These are phyloP conservation scores for Ophion costatus DNA, from an alignment of 2,888 invertebrate species.

Conservation along the genomic window DNA sequence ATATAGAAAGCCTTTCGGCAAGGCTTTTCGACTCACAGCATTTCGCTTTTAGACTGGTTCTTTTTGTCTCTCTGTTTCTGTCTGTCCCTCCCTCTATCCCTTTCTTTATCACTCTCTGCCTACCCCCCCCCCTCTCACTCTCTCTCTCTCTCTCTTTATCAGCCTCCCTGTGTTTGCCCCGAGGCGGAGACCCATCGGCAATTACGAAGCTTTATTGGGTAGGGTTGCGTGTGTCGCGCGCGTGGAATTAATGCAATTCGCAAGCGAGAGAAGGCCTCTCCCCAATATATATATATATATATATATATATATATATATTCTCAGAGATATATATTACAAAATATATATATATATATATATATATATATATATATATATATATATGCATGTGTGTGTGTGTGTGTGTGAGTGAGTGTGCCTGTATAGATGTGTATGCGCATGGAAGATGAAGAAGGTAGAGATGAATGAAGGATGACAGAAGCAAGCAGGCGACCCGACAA, in stretches of 20 bases:
- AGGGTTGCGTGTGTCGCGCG: conserved; percentile 76
- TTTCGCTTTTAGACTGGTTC: conserved; percentile 16
- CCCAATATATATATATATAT: neutral
- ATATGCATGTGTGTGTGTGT: neutral
- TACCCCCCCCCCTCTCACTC: conserved; percentile 45
- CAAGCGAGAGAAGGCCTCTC: conserved; percentile 54
- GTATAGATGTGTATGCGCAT: neutral
- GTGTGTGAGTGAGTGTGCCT: neutral
- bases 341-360: conserved; percentile 4
- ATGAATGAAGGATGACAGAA: conserved; percentile 44
- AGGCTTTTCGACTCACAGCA: neutral
- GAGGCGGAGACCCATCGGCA: conserved; percentile 77
- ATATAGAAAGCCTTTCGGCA: too few relatives aligned
- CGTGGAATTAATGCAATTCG: conserved; percentile 78
- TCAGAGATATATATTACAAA: too few relatives aligned
- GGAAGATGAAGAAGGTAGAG: conserved; percentile 11
- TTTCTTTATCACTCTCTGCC: neutral
- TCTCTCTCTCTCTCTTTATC: conserved; percentile 47
- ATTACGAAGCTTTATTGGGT: conserved; percentile 80
- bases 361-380: conserved; percentile 13
- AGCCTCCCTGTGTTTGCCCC: conserved; percentile 65
- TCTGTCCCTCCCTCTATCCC: too few relatives aligned
- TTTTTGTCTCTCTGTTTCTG: conserved; percentile 13
- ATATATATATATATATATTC: conserved; percentile 13
- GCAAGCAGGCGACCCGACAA: conserved; percentile 28